These are phyloP conservation scores for Ceyx erithaca DNA, from an alignment of 2,797 vertebrate genomes.

Conservation along the genomic window DNA sequence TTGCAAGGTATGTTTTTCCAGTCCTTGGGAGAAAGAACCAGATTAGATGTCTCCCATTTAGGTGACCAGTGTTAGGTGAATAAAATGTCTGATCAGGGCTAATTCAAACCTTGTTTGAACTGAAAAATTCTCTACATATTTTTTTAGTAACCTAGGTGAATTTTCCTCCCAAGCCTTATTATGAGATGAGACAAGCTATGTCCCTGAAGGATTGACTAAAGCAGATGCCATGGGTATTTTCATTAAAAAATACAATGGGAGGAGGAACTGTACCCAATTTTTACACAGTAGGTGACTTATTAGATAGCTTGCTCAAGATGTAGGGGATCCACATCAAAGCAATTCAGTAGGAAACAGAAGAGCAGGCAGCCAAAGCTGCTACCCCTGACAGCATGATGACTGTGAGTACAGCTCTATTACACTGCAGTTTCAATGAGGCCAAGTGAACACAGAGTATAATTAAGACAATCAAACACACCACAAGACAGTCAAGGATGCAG, in stretches of 20 bases:
- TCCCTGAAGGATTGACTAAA: background rate
- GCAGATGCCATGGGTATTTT: background rate
- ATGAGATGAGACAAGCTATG: background rate
- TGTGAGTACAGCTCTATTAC: background rate
- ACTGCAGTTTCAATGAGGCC: background rate
- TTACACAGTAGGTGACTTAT: slow-evolving; percentile 45
- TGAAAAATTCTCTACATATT: background rate
- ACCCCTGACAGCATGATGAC: background rate
- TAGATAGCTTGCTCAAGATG: background rate
- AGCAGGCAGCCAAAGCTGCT: background rate
- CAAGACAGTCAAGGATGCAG: background rate
- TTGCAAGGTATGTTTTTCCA: background rate
- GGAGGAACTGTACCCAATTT: background rate
- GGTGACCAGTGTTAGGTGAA: background rate
- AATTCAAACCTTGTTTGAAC: background rate
- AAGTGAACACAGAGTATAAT: background rate
- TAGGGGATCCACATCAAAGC: slow-evolving; percentile 17
- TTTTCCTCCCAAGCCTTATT: background rate
- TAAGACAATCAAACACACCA: background rate
- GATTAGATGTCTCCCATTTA: background rate
- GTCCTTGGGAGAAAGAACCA: background rate
- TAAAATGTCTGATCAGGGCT: background rate
- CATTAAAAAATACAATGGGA: slow-evolving; percentile 28
- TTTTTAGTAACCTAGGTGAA: background rate
- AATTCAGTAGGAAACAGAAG: background rate